phyloP scores from a whole-genome alignment of 2,113 vertebrate genomes.

The Rhinichthys klamathensis region DNA sequence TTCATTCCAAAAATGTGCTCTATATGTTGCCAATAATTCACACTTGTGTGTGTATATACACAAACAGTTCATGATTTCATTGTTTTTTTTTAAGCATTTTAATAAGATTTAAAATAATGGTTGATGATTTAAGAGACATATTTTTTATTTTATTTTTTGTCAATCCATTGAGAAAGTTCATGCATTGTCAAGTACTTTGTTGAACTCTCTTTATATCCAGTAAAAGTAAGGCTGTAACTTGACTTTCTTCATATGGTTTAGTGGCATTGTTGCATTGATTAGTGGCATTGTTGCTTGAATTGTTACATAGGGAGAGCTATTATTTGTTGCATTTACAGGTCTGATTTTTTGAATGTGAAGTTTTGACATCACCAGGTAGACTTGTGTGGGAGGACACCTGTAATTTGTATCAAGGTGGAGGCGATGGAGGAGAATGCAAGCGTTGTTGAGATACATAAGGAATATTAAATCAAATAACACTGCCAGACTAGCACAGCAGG shows the following conservation, averaged over 20 bases:
- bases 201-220: conserved; percentile 62
- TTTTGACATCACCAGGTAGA: conserved; percentile 39
- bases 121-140: too few relatives aligned
- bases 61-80: too few relatives aligned
- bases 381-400: conserved; percentile 14
- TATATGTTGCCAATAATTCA: too few relatives aligned
- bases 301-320: conserved; percentile 27
- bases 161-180: too few relatives aligned
- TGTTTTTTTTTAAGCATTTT: too few relatives aligned
- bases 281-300: conserved; percentile 20
- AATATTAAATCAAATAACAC: conserved; percentile 32
- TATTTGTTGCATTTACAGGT: conserved; percentile 37
- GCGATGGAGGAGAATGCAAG: conserved; percentile 4
- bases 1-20: too few relatives aligned
- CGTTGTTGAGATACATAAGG: conserved; percentile 12
- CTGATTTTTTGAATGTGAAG: conserved; percentile 28
- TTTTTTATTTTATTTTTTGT: too few relatives aligned
- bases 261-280: background rate
- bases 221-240: background rate
- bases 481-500: conserved; percentile 41
- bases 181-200: conserved; percentile 37
- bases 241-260: conserved; percentile 10
- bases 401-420: conserved; percentile 40
- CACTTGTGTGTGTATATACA: too few relatives aligned
- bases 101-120: too few relatives aligned